These are phyloP conservation scores for Blera fallax DNA, from an alignment of 2,888 invertebrate genomes.

Conservation along the genomic window DNA sequence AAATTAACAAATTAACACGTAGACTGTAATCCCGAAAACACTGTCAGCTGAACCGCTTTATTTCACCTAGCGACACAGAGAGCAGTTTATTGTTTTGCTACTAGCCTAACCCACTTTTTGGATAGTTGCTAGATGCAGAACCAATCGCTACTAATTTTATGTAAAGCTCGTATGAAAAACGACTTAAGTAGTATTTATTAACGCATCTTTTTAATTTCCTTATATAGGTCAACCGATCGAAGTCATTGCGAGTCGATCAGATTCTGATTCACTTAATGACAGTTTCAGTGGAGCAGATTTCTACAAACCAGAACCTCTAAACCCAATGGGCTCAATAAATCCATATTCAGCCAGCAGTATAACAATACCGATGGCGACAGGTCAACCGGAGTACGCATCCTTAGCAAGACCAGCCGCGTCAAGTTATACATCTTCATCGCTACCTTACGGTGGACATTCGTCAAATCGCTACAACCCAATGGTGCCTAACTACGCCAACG, in stretches of 20 bases:
- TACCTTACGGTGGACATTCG: slow-evolving; percentile 68
- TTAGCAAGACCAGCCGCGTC: slow-evolving; percentile 74
- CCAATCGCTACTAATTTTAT: no score
- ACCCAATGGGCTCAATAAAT: slow-evolving; percentile 57
- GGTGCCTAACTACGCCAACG: slow-evolving; percentile 73
- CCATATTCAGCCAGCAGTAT: slow-evolving; percentile 74
- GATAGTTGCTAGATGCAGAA: no score
- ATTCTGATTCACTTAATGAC: slow-evolving; percentile 82
- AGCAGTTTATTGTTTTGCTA: no score
- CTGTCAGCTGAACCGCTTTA: no score
- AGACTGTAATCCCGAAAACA: no score
- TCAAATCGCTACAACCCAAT: slow-evolving; percentile 71
- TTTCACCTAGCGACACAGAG: no score
- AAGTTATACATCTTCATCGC: slow-evolving; percentile 63
- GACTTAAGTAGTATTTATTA: no score
- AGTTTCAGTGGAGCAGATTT: slow-evolving; percentile 80
- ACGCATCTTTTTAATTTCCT: neutral
- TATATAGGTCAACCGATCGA: slow-evolving; percentile 83
- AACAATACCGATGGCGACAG: slow-evolving; percentile 76
- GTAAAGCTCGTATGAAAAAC: no score
- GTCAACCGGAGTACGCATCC: slow-evolving; percentile 76
- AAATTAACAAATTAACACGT: no score
- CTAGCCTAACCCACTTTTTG: no score
- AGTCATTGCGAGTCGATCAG: slow-evolving; percentile 84
- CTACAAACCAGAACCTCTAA: slow-evolving; percentile 82